A percentile compares a stretch with the other conserved stretches of the same genome.
Conservation (phyloP, 1,140 invertebrate genomes). For the Zaprionus africanus region DNA sequence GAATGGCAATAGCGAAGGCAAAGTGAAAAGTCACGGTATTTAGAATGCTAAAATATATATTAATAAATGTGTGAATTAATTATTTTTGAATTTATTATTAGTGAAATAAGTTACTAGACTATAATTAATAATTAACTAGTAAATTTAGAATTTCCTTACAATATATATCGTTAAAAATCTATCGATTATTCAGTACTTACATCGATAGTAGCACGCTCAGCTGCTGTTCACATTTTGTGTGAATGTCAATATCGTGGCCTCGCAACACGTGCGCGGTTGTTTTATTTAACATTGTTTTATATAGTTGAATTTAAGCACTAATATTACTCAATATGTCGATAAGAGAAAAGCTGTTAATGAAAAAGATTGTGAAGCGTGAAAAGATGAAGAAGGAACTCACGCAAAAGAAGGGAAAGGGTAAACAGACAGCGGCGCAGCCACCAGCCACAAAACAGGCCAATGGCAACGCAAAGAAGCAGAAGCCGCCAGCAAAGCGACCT, state of each 20-base stretch:
- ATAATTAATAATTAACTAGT: background rate
- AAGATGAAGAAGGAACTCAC: slow-evolving; percentile 88
- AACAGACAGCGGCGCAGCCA: slow-evolving; percentile 10
- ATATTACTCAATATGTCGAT: slow-evolving; percentile 87
- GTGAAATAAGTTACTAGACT: background rate
- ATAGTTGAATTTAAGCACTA: slow-evolving; percentile 11
- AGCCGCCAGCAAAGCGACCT: slow-evolving; percentile 24
- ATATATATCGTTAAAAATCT: background rate
- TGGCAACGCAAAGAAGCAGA: slow-evolving; percentile 42
- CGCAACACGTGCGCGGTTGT: slow-evolving; percentile 68
- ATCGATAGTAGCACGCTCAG: slow-evolving; percentile 26
- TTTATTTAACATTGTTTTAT: slow-evolving; percentile 40
- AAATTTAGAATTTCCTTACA: no score
- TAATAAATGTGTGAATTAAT: background rate
- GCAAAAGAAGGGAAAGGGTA: slow-evolving; percentile 85
- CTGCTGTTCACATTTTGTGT: slow-evolving; percentile 19
- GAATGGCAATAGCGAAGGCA: slow-evolving; percentile 10
- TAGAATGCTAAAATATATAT: background rate
- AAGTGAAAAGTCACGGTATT: background rate
- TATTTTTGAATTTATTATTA: background rate
- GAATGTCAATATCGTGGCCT: slow-evolving; percentile 30
- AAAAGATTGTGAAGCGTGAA: slow-evolving; percentile 91
- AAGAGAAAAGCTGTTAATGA: slow-evolving; percentile 90
- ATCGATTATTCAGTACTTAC: slow-evolving; percentile 23
- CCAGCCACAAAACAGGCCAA: slow-evolving; percentile 38